These are phyloP conservation scores for human DNA, from an alignment of 2,113 vertebrate species.

Conservation along the genomic window GRCh38 chr6:57733501-57734000, in stretches of 20 bases:
- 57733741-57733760: neutral
- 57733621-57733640: neutral
- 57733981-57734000: neutral
- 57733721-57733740: neutral
- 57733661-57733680: neutral
- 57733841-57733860: neutral
- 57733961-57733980: neutral
- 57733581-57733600: neutral
- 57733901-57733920: neutral
- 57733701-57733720: neutral
- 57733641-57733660: neutral
- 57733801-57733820: neutral
- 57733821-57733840: neutral
- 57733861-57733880: neutral
- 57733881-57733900: too few relatives aligned
- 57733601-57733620: fast-evolving
- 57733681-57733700: neutral
- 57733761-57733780: neutral
- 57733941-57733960: neutral
- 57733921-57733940: neutral
- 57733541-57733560: neutral
- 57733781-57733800: neutral
- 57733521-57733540: neutral
- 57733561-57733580: neutral
- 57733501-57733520: neutral